Conservation (phyloP, 1,140 invertebrate genomes). For the Drosophila tropicalis region DNA sequence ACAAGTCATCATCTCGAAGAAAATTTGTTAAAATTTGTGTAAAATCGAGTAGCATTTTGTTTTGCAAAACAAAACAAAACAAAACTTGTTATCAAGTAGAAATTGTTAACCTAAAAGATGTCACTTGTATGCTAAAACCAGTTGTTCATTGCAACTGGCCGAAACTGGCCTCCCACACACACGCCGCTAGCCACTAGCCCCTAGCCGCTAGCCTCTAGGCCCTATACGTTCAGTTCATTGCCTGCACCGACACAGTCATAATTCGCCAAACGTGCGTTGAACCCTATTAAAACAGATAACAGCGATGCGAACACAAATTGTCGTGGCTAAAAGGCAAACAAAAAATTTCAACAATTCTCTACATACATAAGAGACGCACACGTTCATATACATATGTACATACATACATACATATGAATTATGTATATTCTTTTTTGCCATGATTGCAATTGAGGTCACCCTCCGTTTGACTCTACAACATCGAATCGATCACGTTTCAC, state of each 20-base stretch:
- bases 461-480: constrained; percentile 3
- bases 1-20: too few species aligned
- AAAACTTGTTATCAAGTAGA: too few species aligned
- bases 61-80: too few species aligned
- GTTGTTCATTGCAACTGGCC: too few species aligned
- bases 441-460: constrained; percentile 43
- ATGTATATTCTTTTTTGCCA: too few species aligned
- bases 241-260: not conserved
- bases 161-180: too few species aligned
- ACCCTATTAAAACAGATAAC: constrained; percentile 26
- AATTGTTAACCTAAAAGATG: too few species aligned
- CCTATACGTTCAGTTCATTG: not conserved
- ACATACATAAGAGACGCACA: not conserved
- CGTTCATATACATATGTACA: too few species aligned
- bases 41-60: too few species aligned
- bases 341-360: constrained; percentile 18
- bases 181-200: not conserved
- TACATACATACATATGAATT: too few species aligned
- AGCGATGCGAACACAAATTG: constrained; percentile 1
- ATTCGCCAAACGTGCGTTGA: constrained; percentile 44
- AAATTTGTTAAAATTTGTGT: too few species aligned
- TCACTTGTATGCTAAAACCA: too few species aligned
- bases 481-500: constrained; percentile 20
- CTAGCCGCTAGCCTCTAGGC: not conserved
- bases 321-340: constrained; percentile 10